Evolutionary conservation across 2,797 vertebrate species (phyloP), one percentile per base, ranked within the genome.

Genomic region (Rhinophrynus dorsalis): DNA sequence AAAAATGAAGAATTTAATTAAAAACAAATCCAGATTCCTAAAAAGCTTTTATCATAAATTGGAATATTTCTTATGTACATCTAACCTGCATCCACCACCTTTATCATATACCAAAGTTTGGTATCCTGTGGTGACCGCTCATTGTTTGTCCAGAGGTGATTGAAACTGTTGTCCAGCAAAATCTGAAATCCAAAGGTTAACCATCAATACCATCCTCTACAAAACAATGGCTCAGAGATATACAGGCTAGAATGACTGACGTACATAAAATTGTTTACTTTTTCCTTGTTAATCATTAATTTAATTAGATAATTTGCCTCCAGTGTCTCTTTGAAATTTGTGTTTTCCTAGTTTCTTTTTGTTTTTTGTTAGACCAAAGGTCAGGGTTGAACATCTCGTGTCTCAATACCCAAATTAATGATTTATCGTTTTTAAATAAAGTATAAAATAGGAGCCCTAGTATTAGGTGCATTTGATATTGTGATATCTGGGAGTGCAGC

Each of bases 261-360:
- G 13, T 37, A 2, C 11, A 37, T 12, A 6, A 37, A 2, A 20
- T 7, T 10, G 6, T 15, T 9, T 44, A 6, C 6, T 1, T 18
- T 44, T 38, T 5, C 13, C 15, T 38, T 33, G 59, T 72, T 42
- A 72, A 71, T 72, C 3, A 72, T 58, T 72, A 17, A 71, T 38
- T 37, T 15, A 11, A 29, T 70, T 55, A 37, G 32, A 59, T 35
- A 59, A 68, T 68, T 40, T 3, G 33, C 10, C 33, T 29, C 59
- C 45, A 30, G 26, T 21, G 20, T 30, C 20, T 12, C 32, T 23
- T 24, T 71, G 50, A 3, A 27, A 27, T 72, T 72, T 72, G 33
- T 26, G 32, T 33, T 57, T 21, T 26, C 10, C 17, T 27, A 21
- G 33, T 23, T 24, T 32, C 17, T 29, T 48, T 29, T 48, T 72